Evolutionary conservation across 2,113 vertebrate species (phyloP), one percentile per base, ranked within the genome.

Genomic region (Cathartes aura): DNA sequence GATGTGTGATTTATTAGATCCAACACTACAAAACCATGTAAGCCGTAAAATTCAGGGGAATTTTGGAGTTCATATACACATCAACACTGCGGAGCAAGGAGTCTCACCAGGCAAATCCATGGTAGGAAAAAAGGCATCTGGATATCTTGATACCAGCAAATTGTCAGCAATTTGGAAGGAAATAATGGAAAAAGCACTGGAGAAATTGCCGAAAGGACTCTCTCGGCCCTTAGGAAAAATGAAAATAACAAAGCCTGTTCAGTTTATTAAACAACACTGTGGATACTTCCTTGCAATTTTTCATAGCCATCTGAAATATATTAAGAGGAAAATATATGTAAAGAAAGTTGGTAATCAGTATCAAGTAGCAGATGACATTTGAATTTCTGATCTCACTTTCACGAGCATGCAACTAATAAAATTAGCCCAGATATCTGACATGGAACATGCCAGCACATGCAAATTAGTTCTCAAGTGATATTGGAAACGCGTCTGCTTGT

Each of bases 331-430:
- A 70, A 81, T 52, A 50, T 20, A 70, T 52, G 87, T 89, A 87
- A 52, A 32, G 82, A 30, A 62, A 36, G 21, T 7, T 34, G 60
- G 76, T 71, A 40, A 66, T 43, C 0, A 3, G 76, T 48, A 27
- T 93, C 90, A 47, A 87, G 58, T 17, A 70, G 76, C 90, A 81
- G 93, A 81, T 36, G 92, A 81, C 55, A 53, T 93, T 91, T 78
- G 34, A 8, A 2, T 58, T 40, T 53, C 34, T 18, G 64, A 45
- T 68, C 87, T 87, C 81, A 48, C 64, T 76, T 89, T 47, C 63
- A 2, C 3, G 21, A 89, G 53, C 36, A 1, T 40, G 87, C 48
- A 56, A 27, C 21, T 83, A 66, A 48, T 87, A 83, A 89, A 86
- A 92, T 38, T 22, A 47, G 26, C 50, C 27, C 30, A 80, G 82